Conservation (phyloP, 2,797 vertebrate genomes). For the Sphenopsis melanotis region DNA sequence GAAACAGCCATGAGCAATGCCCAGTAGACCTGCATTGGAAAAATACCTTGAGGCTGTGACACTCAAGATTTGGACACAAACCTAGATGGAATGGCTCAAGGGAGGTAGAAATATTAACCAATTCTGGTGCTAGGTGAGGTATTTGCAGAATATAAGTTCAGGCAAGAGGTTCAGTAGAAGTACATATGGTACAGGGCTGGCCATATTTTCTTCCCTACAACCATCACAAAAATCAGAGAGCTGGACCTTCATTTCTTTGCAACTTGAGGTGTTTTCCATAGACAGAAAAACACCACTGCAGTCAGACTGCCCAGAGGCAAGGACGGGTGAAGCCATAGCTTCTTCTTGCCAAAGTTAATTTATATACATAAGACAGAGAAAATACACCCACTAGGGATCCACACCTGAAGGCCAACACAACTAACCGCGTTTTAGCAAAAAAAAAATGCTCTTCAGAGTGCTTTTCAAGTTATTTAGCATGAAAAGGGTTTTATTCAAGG, state of each 20-base stretch:
- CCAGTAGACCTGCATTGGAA: background rate
- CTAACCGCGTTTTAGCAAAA: background rate
- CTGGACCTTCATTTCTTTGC: background rate
- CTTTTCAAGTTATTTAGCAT: background rate
- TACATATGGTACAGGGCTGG: background rate
- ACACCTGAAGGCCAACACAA: background rate
- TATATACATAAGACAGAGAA: background rate
- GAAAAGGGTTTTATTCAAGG: background rate
- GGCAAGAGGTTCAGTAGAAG: background rate
- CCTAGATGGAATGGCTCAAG: background rate
- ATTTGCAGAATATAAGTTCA: background rate
- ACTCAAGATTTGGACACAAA: background rate
- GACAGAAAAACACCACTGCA: background rate
- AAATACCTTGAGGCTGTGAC: background rate
- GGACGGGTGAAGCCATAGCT: background rate
- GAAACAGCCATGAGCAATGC: background rate
- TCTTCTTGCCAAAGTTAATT: background rate
- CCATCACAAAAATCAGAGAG: background rate
- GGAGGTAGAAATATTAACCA: background rate
- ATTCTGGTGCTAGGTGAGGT: background rate
- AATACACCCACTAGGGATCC: background rate
- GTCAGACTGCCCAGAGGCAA: background rate
- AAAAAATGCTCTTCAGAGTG: background rate
- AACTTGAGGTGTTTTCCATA: background rate
- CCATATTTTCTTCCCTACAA: background rate